These are phyloP conservation scores for Petrocephalus microphthalmus DNA, from an alignment of 2,113 vertebrate species.

Conservation along the genomic window DNA sequence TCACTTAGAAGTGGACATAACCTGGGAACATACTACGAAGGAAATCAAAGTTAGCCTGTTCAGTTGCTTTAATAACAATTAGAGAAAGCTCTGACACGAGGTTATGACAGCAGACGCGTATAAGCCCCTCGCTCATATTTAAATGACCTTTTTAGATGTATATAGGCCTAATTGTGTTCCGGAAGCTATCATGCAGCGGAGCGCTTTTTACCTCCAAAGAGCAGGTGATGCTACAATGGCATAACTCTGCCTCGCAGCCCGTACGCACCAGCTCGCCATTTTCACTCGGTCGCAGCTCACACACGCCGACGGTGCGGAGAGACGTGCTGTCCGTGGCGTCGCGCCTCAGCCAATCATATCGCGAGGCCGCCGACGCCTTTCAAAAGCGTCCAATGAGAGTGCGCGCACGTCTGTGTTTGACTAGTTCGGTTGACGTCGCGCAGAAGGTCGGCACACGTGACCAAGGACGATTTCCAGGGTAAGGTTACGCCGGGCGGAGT, in stretches of 20 bases:
- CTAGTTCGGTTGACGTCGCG: constrained; percentile 33
- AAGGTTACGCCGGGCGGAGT: constrained; percentile 20
- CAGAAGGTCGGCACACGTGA: constrained; percentile 34
- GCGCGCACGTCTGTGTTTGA: not conserved
- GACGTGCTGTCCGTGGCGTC: not conserved
- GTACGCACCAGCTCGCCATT: constrained; percentile 63
- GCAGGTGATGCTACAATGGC: constrained; percentile 40
- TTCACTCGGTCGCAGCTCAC: constrained; percentile 22
- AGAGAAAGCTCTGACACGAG: not conserved
- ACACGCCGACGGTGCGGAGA: not conserved
- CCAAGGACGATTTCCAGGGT: constrained; percentile 14
- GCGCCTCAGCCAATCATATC: constrained; percentile 1
- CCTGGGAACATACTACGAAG: not conserved
- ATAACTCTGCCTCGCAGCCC: constrained; percentile 51
- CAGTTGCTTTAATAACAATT: not conserved
- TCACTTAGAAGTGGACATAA: not conserved
- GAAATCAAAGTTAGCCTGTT: not conserved
- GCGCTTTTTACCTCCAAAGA: constrained; percentile 44
- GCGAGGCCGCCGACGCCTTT: not conserved
- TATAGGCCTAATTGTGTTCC: not conserved
- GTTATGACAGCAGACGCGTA: not conserved
- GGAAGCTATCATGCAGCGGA: not conserved
- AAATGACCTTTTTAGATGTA: not conserved
- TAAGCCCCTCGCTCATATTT: not conserved
- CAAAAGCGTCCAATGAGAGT: constrained; percentile 21